phyloP scores from a whole-genome alignment of 2,888 invertebrate species.

The Gymnosoma rotundatum region DNA sequence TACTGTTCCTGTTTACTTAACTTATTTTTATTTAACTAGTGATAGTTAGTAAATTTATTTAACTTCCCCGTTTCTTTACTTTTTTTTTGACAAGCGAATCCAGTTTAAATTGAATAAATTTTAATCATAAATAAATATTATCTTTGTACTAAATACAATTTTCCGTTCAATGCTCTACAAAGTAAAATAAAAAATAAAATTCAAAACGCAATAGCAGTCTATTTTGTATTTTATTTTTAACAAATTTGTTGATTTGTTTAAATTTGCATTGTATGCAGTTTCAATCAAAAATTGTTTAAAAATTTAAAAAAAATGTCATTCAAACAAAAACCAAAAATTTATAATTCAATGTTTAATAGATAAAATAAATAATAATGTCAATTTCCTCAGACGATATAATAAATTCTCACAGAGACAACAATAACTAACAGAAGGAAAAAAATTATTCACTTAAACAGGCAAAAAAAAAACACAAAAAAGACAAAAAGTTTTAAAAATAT shows the following conservation, averaged over 20 bases:
- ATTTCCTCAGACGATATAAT: constrained; percentile 38
- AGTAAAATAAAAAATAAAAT: constrained; percentile 15
- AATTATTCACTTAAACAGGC: neutral
- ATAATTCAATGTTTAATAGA: constrained; percentile 41
- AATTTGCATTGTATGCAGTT: constrained; percentile 23
- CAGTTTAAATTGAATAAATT: constrained; percentile 44
- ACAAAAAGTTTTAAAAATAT: constrained; percentile 7
- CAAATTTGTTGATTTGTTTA: constrained; percentile 20
- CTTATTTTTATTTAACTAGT: no score
- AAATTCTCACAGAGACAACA: constrained; percentile 42
- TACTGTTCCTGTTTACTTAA: no score
- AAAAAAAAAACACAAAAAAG: neutral
- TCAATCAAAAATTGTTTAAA: neutral
- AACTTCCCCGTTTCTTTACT: constrained; percentile 41
- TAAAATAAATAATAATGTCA: constrained; percentile 31
- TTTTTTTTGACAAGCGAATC: constrained; percentile 41
- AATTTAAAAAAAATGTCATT: neutral
- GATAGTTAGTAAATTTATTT: neutral
- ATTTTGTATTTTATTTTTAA: constrained; percentile 13
- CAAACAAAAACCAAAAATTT: neutral
- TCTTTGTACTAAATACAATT: constrained; percentile 1
- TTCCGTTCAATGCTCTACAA: constrained; percentile 47
- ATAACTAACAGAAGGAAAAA: neutral
- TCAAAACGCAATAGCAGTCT: neutral
- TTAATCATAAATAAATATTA: constrained; percentile 7